Evolutionary conservation across 2,113 vertebrate genomes (phyloP).

Genomic region (Tonatia bakeri): DNA sequence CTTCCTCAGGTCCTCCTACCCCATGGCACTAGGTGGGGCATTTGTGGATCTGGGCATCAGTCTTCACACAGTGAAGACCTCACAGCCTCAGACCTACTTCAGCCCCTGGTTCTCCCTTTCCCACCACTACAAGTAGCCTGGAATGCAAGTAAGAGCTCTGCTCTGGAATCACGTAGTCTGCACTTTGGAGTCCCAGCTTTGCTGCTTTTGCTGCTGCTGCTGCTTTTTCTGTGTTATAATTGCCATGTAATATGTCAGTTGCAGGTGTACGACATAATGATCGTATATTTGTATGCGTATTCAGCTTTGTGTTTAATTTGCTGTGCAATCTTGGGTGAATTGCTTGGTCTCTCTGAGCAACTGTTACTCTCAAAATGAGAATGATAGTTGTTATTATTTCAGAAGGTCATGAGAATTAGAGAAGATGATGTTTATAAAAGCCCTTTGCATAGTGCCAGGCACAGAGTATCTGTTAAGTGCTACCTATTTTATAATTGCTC

Average conservation of each 20-base stretch:
- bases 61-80: not conserved
- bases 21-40: not conserved
- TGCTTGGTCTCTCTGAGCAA: not conserved
- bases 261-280: not conserved
- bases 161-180: not conserved
- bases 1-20: not conserved
- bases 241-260: not conserved
- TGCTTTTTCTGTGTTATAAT: not conserved
- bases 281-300: not conserved
- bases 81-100: not conserved
- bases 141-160: not conserved
- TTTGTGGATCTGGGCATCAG: not conserved
- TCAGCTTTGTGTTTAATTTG: not conserved
- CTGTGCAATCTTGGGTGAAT: not conserved
- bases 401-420: not conserved
- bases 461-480: not conserved
- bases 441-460: not conserved
- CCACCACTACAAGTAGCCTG: not conserved
- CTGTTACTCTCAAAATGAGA: not conserved
- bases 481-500: not conserved
- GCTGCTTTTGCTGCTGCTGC: not conserved
- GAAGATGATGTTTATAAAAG: not conserved
- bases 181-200: not conserved
- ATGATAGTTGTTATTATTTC: not conserved
- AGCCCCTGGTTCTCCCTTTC: not conserved